A percentile compares a stretch with the other conserved stretches of the same genome.
These are phyloP conservation scores for Acrossocheilus fasciatus DNA, from an alignment of 2,797 vertebrate genomes.

Conservation along the genomic window DNA sequence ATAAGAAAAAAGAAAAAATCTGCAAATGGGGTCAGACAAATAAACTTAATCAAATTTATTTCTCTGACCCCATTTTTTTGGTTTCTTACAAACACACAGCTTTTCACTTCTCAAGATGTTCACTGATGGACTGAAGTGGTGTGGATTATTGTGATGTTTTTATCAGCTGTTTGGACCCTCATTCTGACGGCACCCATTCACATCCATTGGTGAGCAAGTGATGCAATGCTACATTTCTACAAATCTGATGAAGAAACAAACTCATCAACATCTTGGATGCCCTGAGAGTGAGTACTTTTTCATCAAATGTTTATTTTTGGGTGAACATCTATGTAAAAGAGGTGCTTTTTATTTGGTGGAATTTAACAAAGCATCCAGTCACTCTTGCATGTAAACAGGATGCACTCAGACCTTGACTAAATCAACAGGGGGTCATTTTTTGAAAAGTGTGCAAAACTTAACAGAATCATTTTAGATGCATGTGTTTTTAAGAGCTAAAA, in stretches of 20 bases:
- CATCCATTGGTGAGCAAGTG: background rate
- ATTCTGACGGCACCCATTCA: background rate
- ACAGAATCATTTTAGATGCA: background rate
- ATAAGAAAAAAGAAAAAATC: background rate
- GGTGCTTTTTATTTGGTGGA: background rate
- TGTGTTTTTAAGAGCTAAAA: background rate
- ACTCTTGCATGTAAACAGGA: background rate
- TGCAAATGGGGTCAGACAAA: background rate
- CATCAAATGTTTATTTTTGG: background rate
- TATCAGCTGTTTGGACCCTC: background rate
- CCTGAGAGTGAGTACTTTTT: background rate
- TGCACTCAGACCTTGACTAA: background rate
- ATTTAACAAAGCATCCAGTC: background rate
- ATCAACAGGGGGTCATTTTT: background rate
- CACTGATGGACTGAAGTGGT: background rate
- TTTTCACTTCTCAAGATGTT: background rate
- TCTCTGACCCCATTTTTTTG: background rate
- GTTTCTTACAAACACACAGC: background rate
- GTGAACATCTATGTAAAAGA: background rate
- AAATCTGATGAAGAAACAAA: background rate
- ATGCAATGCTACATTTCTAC: background rate
- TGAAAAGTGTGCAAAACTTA: background rate
- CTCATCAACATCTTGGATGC: background rate
- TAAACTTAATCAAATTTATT: background rate
- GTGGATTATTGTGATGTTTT: background rate